Percentiles rank a stretch among this genome's conserved stretches.
Conservation (phyloP, 1,140 invertebrate species). For the Calliopsis andreniformis region DNA sequence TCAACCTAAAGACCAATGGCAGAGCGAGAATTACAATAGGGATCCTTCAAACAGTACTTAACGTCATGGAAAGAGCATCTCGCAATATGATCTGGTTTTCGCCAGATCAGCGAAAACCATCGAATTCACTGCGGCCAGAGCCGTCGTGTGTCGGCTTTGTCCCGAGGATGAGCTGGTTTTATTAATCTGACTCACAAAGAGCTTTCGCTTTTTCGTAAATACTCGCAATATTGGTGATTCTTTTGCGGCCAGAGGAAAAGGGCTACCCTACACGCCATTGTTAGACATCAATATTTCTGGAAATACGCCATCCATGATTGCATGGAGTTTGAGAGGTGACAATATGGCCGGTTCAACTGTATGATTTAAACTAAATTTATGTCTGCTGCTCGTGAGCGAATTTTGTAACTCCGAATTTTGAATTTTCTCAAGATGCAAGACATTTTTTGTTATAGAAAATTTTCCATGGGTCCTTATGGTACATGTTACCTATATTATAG, state of each 20-base stretch:
- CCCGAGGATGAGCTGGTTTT: conserved; percentile 78
- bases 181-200: conserved; percentile 78
- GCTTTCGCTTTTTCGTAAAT: conserved; percentile 71
- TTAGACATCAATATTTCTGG: conserved; percentile 55
- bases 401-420: no score
- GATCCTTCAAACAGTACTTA: conserved; percentile 15
- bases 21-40: conserved; percentile 41
- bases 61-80: conserved; percentile 55
- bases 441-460: no score
- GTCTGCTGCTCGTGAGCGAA: no score
- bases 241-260: conserved; percentile 44
- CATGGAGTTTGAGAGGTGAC: background rate
- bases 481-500: no score
- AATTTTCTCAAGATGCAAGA: no score
- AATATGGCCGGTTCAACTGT: background rate
- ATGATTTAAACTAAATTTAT: no score
- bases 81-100: conserved; percentile 68
- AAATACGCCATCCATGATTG: conserved; percentile 17
- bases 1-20: conserved; percentile 56
- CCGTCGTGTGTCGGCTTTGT: conserved; percentile 64
- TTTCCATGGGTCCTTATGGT: no score
- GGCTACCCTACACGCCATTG: conserved; percentile 47
- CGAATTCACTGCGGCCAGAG: conserved; percentile 70
- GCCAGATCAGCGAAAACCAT: conserved; percentile 74
- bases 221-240: conserved; percentile 64